A percentile compares a stretch with the other conserved stretches of the same genome.
phyloP scores from a whole-genome alignment of 2,888 invertebrate genomes.

The Onthophagus sagittarius region DNA sequence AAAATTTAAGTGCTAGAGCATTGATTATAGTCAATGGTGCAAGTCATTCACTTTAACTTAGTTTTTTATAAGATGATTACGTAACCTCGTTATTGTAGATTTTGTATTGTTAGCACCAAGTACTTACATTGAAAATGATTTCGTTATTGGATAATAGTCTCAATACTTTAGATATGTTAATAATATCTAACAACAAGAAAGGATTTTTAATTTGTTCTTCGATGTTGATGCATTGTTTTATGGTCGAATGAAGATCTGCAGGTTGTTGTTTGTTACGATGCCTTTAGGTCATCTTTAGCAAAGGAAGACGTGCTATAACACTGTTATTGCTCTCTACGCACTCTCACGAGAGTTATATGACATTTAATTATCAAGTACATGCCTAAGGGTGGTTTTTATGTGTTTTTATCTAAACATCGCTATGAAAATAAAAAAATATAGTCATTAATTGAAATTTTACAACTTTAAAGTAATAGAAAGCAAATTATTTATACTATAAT shows the following conservation, averaged over 20 bases:
- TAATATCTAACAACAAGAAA: too few relatives aligned
- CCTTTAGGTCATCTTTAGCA: neutral
- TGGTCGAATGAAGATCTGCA: neutral
- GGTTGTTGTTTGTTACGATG: neutral
- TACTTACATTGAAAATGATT: too few relatives aligned
- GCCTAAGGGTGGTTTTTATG: neutral
- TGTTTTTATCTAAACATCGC: neutral
- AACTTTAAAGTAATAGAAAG: too few relatives aligned
- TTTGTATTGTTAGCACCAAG: neutral
- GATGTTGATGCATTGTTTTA: neutral
- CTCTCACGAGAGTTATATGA: neutral
- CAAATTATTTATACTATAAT: too few relatives aligned
- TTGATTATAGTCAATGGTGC: neutral
- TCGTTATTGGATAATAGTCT: too few relatives aligned
- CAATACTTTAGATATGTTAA: too few relatives aligned
- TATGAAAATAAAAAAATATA: too few relatives aligned
- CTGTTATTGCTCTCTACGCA: neutral
- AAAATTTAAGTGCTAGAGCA: neutral
- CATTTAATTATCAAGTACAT: neutral
- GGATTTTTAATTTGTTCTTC: too few relatives aligned
- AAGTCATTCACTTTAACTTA: neutral
- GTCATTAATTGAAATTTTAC: too few relatives aligned
- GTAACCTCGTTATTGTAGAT: neutral
- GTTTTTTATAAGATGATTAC: neutral
- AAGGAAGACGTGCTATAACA: neutral